These are phyloP conservation scores for Seladonia tumulorum DNA, from an alignment of 2,888 invertebrate genomes.

Conservation along the genomic window DNA sequence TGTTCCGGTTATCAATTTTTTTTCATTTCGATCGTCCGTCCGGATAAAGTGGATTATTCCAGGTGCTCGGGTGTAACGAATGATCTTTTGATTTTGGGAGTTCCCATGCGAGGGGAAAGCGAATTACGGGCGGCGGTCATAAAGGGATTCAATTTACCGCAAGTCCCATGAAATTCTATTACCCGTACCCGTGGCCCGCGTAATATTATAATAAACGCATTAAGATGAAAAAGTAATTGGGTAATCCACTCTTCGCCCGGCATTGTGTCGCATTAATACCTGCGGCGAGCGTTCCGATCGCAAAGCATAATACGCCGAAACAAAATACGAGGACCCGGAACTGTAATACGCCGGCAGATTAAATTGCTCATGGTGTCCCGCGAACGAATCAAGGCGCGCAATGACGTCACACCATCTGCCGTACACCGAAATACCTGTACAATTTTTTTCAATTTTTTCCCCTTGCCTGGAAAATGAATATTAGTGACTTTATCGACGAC, in stretches of 20 bases:
- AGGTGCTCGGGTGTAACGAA: not conserved
- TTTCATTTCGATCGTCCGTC: not conserved
- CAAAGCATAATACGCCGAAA: not conserved
- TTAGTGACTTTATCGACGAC: not conserved
- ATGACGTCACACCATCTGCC: not conserved
- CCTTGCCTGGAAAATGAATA: not conserved
- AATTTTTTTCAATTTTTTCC: not conserved
- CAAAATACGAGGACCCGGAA: conserved; percentile 5
- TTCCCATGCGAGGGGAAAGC: conserved; percentile 10
- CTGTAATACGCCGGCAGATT: not conserved
- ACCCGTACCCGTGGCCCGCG: conserved; percentile 2
- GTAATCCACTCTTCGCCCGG: not conserved
- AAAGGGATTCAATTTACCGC: conserved; percentile 22
- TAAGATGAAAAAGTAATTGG: conserved; percentile 12
- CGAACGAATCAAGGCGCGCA: not conserved
- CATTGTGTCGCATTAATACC: not conserved
- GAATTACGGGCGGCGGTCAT: conserved; percentile 23
- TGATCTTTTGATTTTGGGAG: conserved; percentile 20
- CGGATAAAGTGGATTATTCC: conserved; percentile 1
- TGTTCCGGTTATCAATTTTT: not conserved
- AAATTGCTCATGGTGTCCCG: not conserved
- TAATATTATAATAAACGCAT: conserved; percentile 19
- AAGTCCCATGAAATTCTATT: conserved; percentile 26
- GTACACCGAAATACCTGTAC: not conserved
- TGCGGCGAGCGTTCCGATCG: not conserved